Conservation (phyloP, 2,888 invertebrate species). For the Ischnus inquisitorius region DNA sequence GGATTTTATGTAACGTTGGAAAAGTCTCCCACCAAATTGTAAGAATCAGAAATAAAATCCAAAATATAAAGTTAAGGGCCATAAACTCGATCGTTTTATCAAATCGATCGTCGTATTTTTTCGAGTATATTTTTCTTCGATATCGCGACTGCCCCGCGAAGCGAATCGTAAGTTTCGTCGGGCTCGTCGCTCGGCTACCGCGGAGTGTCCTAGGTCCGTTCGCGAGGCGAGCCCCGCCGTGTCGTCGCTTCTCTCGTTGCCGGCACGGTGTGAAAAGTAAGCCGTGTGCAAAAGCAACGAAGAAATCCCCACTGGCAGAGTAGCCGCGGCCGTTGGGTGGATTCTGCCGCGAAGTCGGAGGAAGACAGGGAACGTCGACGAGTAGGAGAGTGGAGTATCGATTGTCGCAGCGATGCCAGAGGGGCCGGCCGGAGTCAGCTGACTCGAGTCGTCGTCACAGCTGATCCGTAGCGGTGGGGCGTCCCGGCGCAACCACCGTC, state of each 20-base stretch:
- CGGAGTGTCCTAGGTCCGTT: background rate
- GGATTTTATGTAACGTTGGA: too few relatives aligned
- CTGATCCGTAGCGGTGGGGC: conserved; percentile 75
- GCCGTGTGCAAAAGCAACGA: background rate
- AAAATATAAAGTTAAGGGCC: too few relatives aligned
- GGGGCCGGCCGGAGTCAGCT: conserved; percentile 80
- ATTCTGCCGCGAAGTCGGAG: conserved; percentile 2
- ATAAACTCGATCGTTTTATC: too few relatives aligned
- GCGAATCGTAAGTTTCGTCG: background rate
- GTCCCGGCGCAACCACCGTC: conserved; percentile 79
- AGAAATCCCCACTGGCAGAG: conserved; percentile 40
- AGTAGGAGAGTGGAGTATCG: conserved; percentile 77
- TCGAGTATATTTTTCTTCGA: too few relatives aligned
- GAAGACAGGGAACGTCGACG: conserved; percentile 54
- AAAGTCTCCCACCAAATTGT: too few relatives aligned
- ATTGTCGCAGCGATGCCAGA: conserved; percentile 81
- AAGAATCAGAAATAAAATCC: too few relatives aligned
- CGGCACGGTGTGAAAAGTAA: background rate
- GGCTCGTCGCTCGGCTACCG: background rate
- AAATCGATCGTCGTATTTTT: too few relatives aligned
- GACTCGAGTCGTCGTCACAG: conserved; percentile 80
- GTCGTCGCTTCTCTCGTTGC: background rate
- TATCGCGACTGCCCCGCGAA: background rate
- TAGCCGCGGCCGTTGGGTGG: conserved; percentile 24
- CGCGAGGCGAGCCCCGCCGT: background rate